Base-by-base conservation (phyloP, 1,140 invertebrate genomes). In the Homalodisca vitripennis region DNA sequence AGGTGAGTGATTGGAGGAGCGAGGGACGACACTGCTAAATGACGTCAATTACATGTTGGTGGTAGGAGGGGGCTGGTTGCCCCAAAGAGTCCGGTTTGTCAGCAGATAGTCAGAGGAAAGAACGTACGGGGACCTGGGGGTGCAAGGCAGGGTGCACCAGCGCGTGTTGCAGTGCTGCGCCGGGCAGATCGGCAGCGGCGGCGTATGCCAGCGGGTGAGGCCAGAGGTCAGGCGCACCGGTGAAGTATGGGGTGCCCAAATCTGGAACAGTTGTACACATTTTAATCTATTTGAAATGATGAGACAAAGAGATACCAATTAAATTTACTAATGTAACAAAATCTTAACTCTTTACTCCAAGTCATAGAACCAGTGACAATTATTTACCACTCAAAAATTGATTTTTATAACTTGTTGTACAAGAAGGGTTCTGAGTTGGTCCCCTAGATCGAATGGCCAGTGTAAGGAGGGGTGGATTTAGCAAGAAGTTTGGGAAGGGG, bases 51-150 rank as follows among this genome's bases (percentile, higher is more conserved):
- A 75, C 74, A 75, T 75, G 74, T 69, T 69, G 68, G 66, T 74
- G 73, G 72, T 74, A 74, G 72, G 73, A 74, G 70, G 73, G 70
- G 64, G 73, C 66, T 47, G 67, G 63, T 41, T 68, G 68, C 32
- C 70, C 70, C 66, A 72, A 66, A 69, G 65, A 68, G 46, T 76
- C 75, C 73, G 73, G 75, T 74, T 76, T 92, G 85, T 92, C 91
- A 86, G 90, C 91, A 91, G 92, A 91, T 93, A 94, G 92, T 94
- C 92, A 94, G 89, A 94, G 92, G 89, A 93, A 95, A 84, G 92
- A 94, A 86, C 92, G 91, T 85, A 94, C 92, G 80, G 94, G 94
- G 84, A 97, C 92, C 88, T 98, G 95, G 81, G 94, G 94, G 85
- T 97, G 94, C 81, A 97, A 90, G 80, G 94, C 94, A 78, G 94